A percentile compares a stretch with the other conserved stretches of the same genome.
phyloP scores from a whole-genome alignment of 2,113 vertebrate genomes.

The Lasiurus borealis region DNA sequence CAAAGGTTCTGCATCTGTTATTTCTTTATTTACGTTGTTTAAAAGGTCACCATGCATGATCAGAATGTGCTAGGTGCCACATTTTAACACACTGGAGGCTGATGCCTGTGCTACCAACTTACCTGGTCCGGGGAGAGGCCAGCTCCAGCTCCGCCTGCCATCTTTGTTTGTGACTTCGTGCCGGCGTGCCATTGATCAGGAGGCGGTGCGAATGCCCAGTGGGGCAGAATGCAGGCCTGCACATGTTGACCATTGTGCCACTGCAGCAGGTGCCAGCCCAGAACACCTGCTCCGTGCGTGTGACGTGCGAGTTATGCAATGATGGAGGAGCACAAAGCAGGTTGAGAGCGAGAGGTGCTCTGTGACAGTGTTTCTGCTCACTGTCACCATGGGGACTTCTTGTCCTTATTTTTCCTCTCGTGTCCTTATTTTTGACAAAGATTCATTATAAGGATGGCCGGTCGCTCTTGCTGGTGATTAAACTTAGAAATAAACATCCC shows the following conservation, averaged over 20 bases:
- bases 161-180: background rate
- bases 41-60: background rate
- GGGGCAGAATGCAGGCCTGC: constrained; percentile 49
- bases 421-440: constrained; percentile 32
- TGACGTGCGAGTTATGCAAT: constrained; percentile 32
- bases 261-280: constrained; percentile 39
- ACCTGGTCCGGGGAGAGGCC: background rate
- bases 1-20: background rate
- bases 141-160: background rate
- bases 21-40: background rate
- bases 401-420: constrained; percentile 25
- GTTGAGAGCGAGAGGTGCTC: background rate
- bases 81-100: background rate
- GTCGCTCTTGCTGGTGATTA: constrained; percentile 18
- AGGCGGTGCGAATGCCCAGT: background rate
- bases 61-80: background rate
- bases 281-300: constrained; percentile 9
- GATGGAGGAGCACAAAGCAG: constrained; percentile 27
- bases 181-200: constrained; percentile 34
- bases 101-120: background rate
- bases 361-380: background rate
- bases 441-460: background rate
- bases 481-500: background rate
- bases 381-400: background rate
- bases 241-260: background rate